phyloP scores from a whole-genome alignment of 1,140 invertebrate genomes.

The Belonocnema kinseyi region DNA sequence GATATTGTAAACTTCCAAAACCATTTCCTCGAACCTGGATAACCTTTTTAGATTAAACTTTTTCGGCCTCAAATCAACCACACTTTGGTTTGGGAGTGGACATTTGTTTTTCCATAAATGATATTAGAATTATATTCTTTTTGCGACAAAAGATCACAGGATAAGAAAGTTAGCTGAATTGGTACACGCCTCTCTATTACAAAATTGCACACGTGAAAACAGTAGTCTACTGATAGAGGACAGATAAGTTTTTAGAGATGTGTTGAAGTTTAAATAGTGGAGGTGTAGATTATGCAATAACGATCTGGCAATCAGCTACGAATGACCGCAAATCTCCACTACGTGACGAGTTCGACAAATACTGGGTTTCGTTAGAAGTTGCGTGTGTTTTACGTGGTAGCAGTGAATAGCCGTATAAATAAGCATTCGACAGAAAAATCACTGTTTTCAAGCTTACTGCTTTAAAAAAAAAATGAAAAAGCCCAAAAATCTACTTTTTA shows the following conservation, averaged over 20 bases:
- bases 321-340: constrained; percentile 70
- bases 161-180: not conserved
- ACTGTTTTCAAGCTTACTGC: constrained; percentile 15
- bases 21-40: no score
- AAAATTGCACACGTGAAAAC: not conserved
- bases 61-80: no score
- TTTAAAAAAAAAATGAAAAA: not conserved
- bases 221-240: not conserved
- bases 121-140: no score
- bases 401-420: constrained; percentile 46
- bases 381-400: constrained; percentile 59
- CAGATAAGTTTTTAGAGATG: constrained; percentile 28
- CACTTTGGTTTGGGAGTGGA: no score
- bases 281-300: constrained; percentile 52
- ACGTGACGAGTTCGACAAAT: constrained; percentile 70
- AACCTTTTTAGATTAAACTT: no score
- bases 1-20: no score
- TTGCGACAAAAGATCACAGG: no score
- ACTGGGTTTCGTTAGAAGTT: constrained; percentile 64
- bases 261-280: constrained; percentile 19
- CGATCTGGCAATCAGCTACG: constrained; percentile 61
- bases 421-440: constrained; percentile 30
- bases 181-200: not conserved
- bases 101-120: no score
- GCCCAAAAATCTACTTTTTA: not conserved